Percentiles rank a stretch among this genome's conserved stretches.
Evolutionary conservation across 2,797 vertebrate species (phyloP).

Genomic region (Bradypodion pumilum): DNA sequence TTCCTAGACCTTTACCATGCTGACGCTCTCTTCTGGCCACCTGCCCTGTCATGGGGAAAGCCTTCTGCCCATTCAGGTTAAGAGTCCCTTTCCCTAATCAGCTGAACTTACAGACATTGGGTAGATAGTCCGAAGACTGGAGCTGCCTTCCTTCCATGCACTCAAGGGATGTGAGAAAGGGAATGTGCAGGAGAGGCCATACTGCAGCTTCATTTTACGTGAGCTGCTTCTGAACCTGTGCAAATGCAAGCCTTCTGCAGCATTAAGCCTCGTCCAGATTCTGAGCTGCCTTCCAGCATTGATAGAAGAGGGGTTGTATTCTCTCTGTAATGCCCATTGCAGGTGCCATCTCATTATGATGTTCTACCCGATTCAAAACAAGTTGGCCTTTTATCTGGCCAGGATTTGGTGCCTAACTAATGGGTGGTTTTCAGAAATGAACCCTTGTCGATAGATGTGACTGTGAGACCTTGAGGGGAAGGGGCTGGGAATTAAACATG

Average conservation of each 20-base stretch:
- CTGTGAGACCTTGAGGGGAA: accelerated
- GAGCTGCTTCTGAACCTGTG: background rate
- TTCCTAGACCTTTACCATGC: no score
- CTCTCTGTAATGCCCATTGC: background rate
- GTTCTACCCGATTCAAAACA: slow-evolving; percentile 5
- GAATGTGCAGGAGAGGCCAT: no score
- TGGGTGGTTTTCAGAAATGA: accelerated
- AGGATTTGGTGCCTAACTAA: accelerated
- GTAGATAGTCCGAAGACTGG: no score
- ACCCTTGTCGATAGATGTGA: accelerated
- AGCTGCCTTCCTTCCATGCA: no score
- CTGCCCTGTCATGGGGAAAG: no score
- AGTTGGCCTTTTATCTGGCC: accelerated
- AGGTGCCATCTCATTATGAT: accelerated
- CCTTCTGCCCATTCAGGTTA: no score
- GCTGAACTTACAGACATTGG: no score
- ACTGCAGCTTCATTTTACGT: background rate
- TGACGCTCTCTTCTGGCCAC: no score
- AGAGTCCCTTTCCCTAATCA: no score
- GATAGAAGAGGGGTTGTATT: background rate
- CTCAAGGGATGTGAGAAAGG: background rate
- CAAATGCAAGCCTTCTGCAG: background rate
- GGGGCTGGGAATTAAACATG: accelerated
- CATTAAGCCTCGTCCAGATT: background rate
- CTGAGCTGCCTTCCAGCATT: background rate